Evolutionary conservation across 2,888 invertebrate genomes (phyloP), one percentile per base, ranked within the genome.

Genomic region (Temnothorax unifasciatus): DNA sequence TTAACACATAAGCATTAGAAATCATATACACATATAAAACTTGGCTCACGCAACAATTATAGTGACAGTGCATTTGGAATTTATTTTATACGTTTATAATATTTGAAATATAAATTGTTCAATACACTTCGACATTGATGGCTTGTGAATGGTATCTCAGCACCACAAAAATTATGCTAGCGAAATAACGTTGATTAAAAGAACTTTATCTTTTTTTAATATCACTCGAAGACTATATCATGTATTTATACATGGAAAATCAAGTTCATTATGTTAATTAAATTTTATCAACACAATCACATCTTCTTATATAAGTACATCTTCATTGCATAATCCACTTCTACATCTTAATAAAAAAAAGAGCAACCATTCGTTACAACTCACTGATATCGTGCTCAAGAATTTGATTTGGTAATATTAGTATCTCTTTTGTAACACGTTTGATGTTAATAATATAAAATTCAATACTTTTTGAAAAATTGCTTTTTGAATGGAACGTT

Each of bases 21-120:
- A 29, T 29, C 29, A 29, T 29, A 29, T 29, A 29, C 29, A 29
- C 29, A 29, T 29, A 29, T 29, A 0, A 3, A 29, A 29, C 29
- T 29, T 29, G 29, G 2, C 29, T 29, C 3, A 29, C 29, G 29
- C 29, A 29, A 47, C 47, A 15, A 18, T 47, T 47, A 11, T 47
- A 11, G 15, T 47, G 15, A 52, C 9, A 52, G 2, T 52, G 2
- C n/a, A 52, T n/a, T 52, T n/a, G 8, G n/a, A 52, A 25, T 21
- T 25, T 57, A 57, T 25, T 11, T 25, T 25, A 25, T 8, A 57
- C 3, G 25, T 57, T 57, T 57, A 57, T 11, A 57, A 52, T 21
- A 54, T 54, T 54, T 54, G 21, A 57, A 57, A 25, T 25, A 57
- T 57, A 57, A 25, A 57, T 57, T 57, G 25, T 57, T 57, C 13